Evolutionary conservation across 2,888 invertebrate species (phyloP).

Genomic region (Acanthosoma haemorrhoidale): DNA sequence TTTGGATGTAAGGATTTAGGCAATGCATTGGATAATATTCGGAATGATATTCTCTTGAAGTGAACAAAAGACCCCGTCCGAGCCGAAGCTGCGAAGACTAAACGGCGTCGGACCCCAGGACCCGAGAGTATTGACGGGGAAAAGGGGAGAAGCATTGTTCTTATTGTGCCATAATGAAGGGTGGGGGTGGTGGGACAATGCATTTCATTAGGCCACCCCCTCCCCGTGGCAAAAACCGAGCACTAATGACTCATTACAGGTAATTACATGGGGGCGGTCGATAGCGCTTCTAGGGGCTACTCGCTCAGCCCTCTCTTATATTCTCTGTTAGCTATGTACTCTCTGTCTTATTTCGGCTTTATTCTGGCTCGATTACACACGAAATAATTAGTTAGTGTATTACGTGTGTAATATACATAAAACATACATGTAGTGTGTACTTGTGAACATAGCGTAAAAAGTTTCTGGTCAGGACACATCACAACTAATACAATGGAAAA

Average conservation of each 20-base stretch:
- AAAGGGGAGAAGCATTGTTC: conserved; percentile 36
- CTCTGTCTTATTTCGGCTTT: background rate
- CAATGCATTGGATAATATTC: background rate
- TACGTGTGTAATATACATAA: too few species aligned
- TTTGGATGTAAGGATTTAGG: too few species aligned
- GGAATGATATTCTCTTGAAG: background rate
- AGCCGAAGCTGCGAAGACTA: background rate
- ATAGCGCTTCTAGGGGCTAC: conserved; percentile 23
- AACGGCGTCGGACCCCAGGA: background rate
- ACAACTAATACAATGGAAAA: too few species aligned
- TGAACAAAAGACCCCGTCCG: background rate
- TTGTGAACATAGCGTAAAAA: too few species aligned
- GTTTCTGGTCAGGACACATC: too few species aligned
- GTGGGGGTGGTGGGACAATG: conserved; percentile 15
- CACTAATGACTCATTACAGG: conserved; percentile 39
- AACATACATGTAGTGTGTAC: too few species aligned
- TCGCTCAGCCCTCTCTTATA: background rate
- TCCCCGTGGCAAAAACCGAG: conserved; percentile 25
- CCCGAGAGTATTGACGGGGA: background rate
- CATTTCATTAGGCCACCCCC: conserved; percentile 29
- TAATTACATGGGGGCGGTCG: conserved; percentile 37
- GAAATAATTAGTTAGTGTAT: too few species aligned
- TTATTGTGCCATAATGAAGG: conserved; percentile 41
- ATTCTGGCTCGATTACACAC: too few species aligned
- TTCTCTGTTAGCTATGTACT: too few species aligned